Evolutionary conservation across 1,140 invertebrate species (phyloP).

Genomic region (Stegodyphus dumicola): DNA sequence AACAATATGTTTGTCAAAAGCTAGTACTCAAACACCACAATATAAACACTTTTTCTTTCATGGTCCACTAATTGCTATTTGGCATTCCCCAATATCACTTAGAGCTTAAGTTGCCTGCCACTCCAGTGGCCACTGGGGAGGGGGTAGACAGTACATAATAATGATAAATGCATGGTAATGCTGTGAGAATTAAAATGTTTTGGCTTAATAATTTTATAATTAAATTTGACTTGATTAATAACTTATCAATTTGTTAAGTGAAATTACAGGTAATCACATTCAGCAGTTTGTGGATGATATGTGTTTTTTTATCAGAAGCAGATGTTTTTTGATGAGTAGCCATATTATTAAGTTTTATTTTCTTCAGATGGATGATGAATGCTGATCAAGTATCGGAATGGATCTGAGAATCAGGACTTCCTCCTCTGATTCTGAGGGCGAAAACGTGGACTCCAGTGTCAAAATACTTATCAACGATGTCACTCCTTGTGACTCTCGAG

Average conservation of each 20-base stretch:
- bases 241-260: background rate
- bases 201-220: background rate
- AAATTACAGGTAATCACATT: background rate
- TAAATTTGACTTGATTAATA: background rate
- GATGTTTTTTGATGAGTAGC: background rate
- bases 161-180: too few relatives aligned
- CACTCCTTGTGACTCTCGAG: constrained; percentile 54
- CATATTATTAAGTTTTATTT: background rate
- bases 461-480: constrained; percentile 62
- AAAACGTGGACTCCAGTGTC: constrained; percentile 32
- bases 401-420: constrained; percentile 15
- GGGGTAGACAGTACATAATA: too few relatives aligned
- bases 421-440: constrained; percentile 45
- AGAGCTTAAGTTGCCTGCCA: too few relatives aligned
- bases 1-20: too few relatives aligned
- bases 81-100: too few relatives aligned
- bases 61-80: too few relatives aligned
- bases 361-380: constrained; percentile 21
- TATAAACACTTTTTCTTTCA: too few relatives aligned
- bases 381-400: constrained; percentile 7
- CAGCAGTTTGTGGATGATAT: background rate
- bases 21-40: too few relatives aligned
- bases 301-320: background rate
- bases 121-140: too few relatives aligned
- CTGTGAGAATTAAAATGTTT: background rate